These are phyloP conservation scores for Hylia prasina DNA, from an alignment of 2,113 vertebrate species.

Conservation along the genomic window DNA sequence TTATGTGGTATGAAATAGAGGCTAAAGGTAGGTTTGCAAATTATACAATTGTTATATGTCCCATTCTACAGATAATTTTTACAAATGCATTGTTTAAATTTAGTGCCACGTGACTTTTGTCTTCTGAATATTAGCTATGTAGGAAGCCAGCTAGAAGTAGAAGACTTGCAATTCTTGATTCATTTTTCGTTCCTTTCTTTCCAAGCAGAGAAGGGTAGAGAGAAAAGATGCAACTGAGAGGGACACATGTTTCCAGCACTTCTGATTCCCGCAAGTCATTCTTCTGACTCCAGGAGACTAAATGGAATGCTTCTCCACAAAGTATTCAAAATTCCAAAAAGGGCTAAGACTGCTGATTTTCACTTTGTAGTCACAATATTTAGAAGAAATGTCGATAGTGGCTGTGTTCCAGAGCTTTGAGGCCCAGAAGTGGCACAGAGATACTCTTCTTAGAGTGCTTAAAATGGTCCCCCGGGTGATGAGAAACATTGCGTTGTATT, in stretches of 20 bases:
- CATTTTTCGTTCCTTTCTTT: background rate
- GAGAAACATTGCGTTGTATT: background rate
- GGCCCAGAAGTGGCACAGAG: background rate
- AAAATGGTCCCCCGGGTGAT: background rate
- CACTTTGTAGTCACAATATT: background rate
- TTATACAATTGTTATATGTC: background rate
- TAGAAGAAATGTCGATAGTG: background rate
- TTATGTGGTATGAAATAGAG: background rate
- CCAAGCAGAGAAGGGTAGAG: background rate
- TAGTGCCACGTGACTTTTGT: background rate
- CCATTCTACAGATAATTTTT: background rate
- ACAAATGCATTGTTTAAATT: background rate
- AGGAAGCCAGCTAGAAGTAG: background rate
- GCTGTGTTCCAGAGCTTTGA: background rate
- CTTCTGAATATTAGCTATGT: background rate
- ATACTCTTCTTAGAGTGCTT: background rate
- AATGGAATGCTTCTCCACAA: background rate
- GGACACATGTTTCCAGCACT: accelerated
- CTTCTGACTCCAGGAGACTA: background rate
- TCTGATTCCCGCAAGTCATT: background rate
- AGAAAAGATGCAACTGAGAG: background rate
- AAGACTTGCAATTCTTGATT: background rate
- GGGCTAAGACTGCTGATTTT: background rate
- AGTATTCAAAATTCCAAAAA: background rate
- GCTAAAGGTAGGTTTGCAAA: background rate